Conservation (phyloP, 2,113 vertebrate species). For the Pantherophis guttatus region DNA sequence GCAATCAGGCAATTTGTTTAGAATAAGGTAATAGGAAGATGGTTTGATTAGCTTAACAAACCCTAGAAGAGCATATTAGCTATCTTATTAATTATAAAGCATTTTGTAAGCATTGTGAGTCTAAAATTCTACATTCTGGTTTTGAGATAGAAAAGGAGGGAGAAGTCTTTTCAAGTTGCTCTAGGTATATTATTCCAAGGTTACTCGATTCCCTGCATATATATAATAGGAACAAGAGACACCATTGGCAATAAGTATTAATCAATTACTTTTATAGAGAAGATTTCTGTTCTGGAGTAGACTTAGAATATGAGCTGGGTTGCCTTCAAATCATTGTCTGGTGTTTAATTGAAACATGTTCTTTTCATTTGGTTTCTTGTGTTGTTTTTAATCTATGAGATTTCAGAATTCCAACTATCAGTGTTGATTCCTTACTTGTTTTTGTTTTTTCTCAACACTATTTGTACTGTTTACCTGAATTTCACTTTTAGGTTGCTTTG, state of each 20-base stretch:
- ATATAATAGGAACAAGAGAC: background rate
- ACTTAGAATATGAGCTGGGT: background rate
- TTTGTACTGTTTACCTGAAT: background rate
- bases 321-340: background rate
- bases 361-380: background rate
- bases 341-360: background rate
- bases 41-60: conserved; percentile 22
- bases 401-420: background rate
- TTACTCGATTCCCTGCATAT: background rate
- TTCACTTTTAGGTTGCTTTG: background rate
- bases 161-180: background rate
- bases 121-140: conserved; percentile 18
- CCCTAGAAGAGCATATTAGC: background rate
- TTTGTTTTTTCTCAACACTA: background rate
- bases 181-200: background rate
- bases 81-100: conserved; percentile 18
- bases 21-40: conserved; percentile 16
- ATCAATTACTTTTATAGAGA: background rate
- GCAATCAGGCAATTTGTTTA: conserved; percentile 23
- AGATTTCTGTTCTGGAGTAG: background rate
- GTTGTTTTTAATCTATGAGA: background rate
- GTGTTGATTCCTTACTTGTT: background rate
- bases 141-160: background rate
- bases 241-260: background rate
- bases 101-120: conserved; percentile 23